phyloP scores from a whole-genome alignment of 2,797 vertebrate species.

The Centropyge bicolor region DNA sequence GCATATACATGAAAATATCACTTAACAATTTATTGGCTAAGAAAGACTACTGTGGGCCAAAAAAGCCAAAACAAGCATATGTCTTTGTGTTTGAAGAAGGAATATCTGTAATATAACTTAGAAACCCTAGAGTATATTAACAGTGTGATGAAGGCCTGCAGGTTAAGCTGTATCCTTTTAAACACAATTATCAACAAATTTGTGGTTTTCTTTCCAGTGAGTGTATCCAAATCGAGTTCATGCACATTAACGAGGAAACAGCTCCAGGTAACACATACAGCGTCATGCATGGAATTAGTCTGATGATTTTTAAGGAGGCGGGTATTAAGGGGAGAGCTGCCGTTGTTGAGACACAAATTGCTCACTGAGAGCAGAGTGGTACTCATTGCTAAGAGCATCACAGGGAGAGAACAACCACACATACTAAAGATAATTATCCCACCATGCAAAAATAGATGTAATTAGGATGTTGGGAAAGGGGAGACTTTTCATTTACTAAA shows the following conservation, averaged over 20 bases:
- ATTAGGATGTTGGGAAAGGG: slow-evolving; percentile 41
- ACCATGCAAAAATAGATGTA: slow-evolving; percentile 42
- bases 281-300: slow-evolving; percentile 14
- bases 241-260: slow-evolving; percentile 26
- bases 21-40: not conserved
- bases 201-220: slow-evolving; percentile 36
- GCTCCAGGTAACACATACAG: slow-evolving; percentile 14
- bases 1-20: not conserved
- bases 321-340: slow-evolving; percentile 7
- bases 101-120: slow-evolving; percentile 7
- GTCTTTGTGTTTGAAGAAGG: not conserved
- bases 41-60: not conserved
- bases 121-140: too few relatives aligned
- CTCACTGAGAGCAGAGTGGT: slow-evolving; percentile 29
- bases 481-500: slow-evolving; percentile 50
- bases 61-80: slow-evolving; percentile 19
- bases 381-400: slow-evolving; percentile 29
- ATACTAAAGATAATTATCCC: slow-evolving; percentile 53
- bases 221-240: slow-evolving; percentile 17
- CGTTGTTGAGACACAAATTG: slow-evolving; percentile 27
- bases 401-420: slow-evolving; percentile 31
- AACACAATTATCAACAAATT: slow-evolving; percentile 8
- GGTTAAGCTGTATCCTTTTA: slow-evolving; percentile 29
- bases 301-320: slow-evolving; percentile 29
- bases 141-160: not conserved